Percentiles rank a stretch among this genome's conserved stretches.
Evolutionary conservation across 1,140 invertebrate genomes (phyloP).

Genomic region (Drosophila erecta): DNA sequence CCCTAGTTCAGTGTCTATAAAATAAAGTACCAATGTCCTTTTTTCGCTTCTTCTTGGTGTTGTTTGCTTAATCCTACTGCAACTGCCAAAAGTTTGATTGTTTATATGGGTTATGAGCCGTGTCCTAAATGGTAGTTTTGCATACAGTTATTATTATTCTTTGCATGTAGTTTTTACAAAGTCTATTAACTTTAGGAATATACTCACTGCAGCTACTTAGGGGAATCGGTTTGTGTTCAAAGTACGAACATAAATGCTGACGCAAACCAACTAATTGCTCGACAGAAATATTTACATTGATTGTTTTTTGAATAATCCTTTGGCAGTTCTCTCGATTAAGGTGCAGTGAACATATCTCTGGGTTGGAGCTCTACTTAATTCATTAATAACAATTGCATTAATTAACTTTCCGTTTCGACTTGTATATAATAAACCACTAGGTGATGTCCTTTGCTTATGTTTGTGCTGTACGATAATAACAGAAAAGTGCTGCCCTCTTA

Average conservation of each 20-base stretch:
- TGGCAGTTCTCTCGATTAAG: slow-evolving; percentile 63
- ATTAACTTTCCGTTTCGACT: slow-evolving; percentile 5
- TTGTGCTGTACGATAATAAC: slow-evolving; percentile 60
- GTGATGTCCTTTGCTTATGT: slow-evolving; percentile 51
- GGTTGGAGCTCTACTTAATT: slow-evolving; percentile 53
- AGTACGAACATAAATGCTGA: slow-evolving; percentile 20
- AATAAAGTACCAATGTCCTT: slow-evolving; percentile 72
- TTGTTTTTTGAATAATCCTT: slow-evolving; percentile 50
- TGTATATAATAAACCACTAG: slow-evolving; percentile 62
- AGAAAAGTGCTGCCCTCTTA: slow-evolving; percentile 39
- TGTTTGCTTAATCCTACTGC: slow-evolving; percentile 38
- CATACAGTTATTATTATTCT: slow-evolving; percentile 45
- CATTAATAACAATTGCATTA: slow-evolving; percentile 70
- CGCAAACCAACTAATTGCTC: slow-evolving; percentile 14
- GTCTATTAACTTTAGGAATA: slow-evolving; percentile 63
- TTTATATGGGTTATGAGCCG: slow-evolving; percentile 57
- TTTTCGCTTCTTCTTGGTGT: slow-evolving; percentile 34
- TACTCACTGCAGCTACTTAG: slow-evolving; percentile 43
- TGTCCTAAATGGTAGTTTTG: slow-evolving; percentile 48
- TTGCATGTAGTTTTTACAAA: slow-evolving; percentile 52
- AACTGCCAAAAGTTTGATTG: slow-evolving; percentile 73
- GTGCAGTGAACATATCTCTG: slow-evolving; percentile 54
- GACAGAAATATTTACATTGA: slow-evolving; percentile 45
- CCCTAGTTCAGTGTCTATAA: slow-evolving; percentile 53
- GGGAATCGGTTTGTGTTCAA: slow-evolving; percentile 30